Evolutionary conservation across 2,113 vertebrate genomes (phyloP), one percentile per base, ranked within the genome.

Genomic region (Conger conger): DNA sequence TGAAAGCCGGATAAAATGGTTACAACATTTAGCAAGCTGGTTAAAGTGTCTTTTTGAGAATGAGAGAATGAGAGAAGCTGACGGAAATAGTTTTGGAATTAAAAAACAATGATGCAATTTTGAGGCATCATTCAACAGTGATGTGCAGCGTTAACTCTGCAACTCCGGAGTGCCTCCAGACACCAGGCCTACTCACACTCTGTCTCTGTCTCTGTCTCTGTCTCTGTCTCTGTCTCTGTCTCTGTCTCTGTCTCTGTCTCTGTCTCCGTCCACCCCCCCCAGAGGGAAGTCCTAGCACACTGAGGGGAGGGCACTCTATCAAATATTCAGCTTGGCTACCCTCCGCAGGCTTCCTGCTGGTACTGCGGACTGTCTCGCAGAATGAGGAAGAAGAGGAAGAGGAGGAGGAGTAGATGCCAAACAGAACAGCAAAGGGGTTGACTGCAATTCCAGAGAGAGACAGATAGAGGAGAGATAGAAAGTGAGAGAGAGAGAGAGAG

Each of bases 51-150:
- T 42, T 42, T 42, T 3, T n/a, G n/a, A n/a, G n/a, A n/a, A n/a
- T n/a, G n/a, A n/a, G n/a, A n/a, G n/a, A n/a, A n/a, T n/a, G n/a
- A n/a, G n/a, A n/a, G n/a, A n/a, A n/a, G n/a, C n/a, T n/a, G n/a
- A n/a, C n/a, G n/a, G n/a, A n/a, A n/a, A n/a, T 3, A 42, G 9
- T 42, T 42, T 42, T 42, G 40, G 40, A 42, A 42, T 42, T 42
- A 3, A 42, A 42, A 42, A 42, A 42, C 9, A 9, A 42, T 9
- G 9, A 42, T 42, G 9, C 9, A 42, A 42, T 42, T 3, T 42
- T 84, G 76, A 82, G 57, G 88, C 36, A 88, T 87, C 83, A 87
- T 50, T 79, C 45, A 7, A 20, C 80, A 82, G 53, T 11, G 1
- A 27, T 42, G 79, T 30, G 80, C 30, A 79, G 57, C 57, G 23